Conservation (phyloP, 2,113 vertebrate genomes). For the Muntiacus reevesi region DNA sequence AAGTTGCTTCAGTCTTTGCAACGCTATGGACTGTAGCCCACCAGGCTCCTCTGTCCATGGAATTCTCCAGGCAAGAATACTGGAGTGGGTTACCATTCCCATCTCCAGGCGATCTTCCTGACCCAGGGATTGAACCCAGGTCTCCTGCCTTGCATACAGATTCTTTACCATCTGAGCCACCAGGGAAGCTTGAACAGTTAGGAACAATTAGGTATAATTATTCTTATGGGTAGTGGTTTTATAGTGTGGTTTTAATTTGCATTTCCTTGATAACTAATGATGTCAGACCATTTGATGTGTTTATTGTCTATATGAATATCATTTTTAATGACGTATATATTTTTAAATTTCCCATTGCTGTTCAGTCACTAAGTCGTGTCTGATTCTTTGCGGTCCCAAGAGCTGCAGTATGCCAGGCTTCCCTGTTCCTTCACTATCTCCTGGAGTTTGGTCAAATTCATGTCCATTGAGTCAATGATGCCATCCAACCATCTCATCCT, state of each 20-base stretch:
- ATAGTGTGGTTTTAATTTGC: not conserved
- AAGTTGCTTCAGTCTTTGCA: not conserved
- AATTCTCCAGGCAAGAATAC: not conserved
- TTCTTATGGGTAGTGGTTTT: not conserved
- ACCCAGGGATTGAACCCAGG: not conserved
- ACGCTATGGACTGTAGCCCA: not conserved
- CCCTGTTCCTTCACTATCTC: not conserved
- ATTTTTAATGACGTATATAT: not conserved
- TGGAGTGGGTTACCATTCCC: not conserved
- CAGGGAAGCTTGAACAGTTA: not conserved
- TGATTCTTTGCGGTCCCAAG: not conserved
- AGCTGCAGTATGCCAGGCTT: not conserved
- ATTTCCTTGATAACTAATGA: not conserved
- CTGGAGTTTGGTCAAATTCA: not conserved
- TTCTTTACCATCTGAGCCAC: not conserved
- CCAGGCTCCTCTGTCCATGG: not conserved
- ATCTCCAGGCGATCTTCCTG: not conserved
- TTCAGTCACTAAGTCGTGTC: not conserved
- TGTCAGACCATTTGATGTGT: not conserved
- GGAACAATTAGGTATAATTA: not conserved
- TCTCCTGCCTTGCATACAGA: not conserved
- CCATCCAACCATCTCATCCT: not conserved
- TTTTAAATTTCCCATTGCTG: not conserved
- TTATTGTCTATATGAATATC: not conserved
- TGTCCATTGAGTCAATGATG: not conserved